Evolutionary conservation across 2,888 invertebrate genomes (phyloP), one percentile per base, ranked within the genome.

Genomic region (Mimumesa dahlbomi): DNA sequence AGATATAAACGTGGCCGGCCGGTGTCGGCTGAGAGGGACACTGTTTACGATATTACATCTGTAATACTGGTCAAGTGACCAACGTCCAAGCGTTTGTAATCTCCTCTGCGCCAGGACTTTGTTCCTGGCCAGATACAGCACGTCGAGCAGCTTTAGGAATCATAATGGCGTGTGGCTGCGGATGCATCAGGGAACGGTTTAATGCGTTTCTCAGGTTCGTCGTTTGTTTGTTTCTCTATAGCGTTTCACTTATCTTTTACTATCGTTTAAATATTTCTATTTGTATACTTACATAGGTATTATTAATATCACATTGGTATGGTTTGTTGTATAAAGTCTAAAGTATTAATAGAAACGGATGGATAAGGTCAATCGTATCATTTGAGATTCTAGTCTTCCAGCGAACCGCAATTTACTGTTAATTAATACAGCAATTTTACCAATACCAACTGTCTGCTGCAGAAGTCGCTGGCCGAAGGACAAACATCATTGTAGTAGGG

Each of bases 21-120:
- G 65, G 67, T 71, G 74, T 73, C 63, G 79, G 76, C 76, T 75
- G 75, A 81, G 82, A 80, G 80, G 75, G 84, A 71, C 74, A 49
- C 69, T 88, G 87, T 88, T 88, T 87, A 86, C 82, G 87, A 87
- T 86, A 84, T 85, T 84, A 81, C 84, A 82, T 86, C 85, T 85
- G 83, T 85, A 86, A 84, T 81, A 77, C 82, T 78, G 85, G 84
- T 86, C 87, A 84, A 88, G 84, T 86, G 85, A 79, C 83, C 85
- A 78, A 50, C 72, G 82, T 77, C 83, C 82, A 70, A 62, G 25
- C 59, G 57, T 64, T 75, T 77, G 78, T 85, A 85, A 85, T 85
- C 85, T 85, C 82, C 74, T 77, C 78, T 63, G 70, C 73, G 56
- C 75, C 82, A 77, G 79, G 64, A 66, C 72, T 63, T 77, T 49